phyloP scores from a whole-genome alignment of 2,888 invertebrate species.

The Amphipoea oculea region DNA sequence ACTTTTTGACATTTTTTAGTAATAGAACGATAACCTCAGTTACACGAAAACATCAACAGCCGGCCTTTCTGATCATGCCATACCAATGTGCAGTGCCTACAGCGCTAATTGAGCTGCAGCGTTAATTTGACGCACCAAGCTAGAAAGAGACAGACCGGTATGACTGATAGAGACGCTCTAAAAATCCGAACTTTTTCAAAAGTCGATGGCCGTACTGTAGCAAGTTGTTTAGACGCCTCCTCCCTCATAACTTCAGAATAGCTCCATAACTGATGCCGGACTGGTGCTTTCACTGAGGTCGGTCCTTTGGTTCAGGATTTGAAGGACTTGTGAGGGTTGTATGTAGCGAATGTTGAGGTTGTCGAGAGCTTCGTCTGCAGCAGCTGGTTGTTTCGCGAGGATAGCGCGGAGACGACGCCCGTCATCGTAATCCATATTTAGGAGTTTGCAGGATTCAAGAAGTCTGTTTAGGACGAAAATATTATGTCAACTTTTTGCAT shows the following conservation, averaged over 20 bases:
- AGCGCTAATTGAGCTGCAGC: neutral
- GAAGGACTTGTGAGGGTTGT: constrained; percentile 71
- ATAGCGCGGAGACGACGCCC: constrained; percentile 93
- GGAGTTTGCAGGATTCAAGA: constrained; percentile 93
- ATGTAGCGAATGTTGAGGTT: constrained; percentile 71
- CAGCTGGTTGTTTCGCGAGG: constrained; percentile 80
- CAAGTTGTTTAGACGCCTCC: constrained; percentile 75
- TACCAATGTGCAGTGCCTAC: constrained; percentile 1
- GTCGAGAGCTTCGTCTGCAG: constrained; percentile 59
- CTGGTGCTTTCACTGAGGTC: constrained; percentile 78
- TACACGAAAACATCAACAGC: constrained; percentile 45
- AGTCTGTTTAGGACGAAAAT: constrained; percentile 87
- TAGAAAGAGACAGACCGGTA: constrained; percentile 19
- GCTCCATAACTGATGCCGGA: constrained; percentile 83
- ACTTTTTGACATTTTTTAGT: neutral
- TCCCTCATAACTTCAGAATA: constrained; percentile 84
- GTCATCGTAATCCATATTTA: constrained; percentile 94
- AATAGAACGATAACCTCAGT: constrained; percentile 2
- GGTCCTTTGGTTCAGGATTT: constrained; percentile 85
- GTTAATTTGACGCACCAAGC: neutral
- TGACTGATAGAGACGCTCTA: constrained; percentile 9
- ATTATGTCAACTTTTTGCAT: constrained; percentile 23
- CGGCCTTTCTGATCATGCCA: constrained; percentile 41
- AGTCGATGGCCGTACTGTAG: constrained; percentile 14
- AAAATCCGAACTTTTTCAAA: constrained; percentile 9